Percentiles rank a stretch among this genome's conserved stretches.
phyloP scores from a whole-genome alignment of 2,113 vertebrate species.

The Rhodinocichla rosea region DNA sequence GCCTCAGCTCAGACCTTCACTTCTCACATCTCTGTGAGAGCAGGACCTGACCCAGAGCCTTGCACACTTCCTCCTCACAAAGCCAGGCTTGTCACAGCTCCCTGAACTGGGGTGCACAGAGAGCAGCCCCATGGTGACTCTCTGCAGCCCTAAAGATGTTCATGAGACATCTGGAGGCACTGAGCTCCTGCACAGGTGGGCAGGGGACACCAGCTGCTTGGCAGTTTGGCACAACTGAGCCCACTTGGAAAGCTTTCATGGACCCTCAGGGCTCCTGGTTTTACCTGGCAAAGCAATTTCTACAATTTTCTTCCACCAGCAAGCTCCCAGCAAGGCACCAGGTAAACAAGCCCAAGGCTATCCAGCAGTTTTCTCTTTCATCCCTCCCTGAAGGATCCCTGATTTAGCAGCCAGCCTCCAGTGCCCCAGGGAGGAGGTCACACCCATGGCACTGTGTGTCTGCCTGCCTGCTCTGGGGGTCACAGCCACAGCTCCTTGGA shows the following conservation, averaged over 20 bases:
- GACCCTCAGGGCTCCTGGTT: neutral
- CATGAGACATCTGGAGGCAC: neutral
- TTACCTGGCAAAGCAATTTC: neutral
- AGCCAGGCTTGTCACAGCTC: neutral
- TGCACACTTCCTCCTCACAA: neutral
- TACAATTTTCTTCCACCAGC: neutral
- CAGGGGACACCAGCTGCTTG: neutral
- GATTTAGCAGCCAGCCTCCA: neutral
- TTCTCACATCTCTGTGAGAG: neutral
- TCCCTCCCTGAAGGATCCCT: neutral
- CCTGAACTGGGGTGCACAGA: neutral
- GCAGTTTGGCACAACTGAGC: neutral
- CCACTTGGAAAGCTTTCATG: neutral
- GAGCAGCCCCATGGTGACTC: neutral
- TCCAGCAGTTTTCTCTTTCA: neutral
- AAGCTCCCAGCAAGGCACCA: neutral
- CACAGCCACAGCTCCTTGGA: neutral
- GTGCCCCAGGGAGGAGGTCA: neutral
- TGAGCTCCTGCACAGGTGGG: rapidly evolving
- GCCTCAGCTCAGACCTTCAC: neutral
- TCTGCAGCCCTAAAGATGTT: neutral
- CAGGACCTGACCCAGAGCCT: neutral
- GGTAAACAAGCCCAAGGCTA: neutral
- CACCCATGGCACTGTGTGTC: neutral
- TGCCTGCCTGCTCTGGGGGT: neutral